Base-by-base conservation (phyloP, 1,140 invertebrate genomes). In the Drosophila tropicalis region DNA sequence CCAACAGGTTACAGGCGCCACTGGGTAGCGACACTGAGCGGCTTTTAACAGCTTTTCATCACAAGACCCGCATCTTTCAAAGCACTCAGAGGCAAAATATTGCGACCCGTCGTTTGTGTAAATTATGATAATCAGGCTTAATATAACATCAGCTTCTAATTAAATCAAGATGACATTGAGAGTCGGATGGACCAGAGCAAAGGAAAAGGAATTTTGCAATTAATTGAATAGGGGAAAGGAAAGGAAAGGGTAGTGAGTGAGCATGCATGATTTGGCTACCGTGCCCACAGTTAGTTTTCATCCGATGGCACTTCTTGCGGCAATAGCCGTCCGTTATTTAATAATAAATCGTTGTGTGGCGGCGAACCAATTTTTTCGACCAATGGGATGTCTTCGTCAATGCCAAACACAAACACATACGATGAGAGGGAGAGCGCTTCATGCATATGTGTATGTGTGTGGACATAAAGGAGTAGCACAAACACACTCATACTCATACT, bases 291-390 rank as follows among this genome's bases (percentile, higher is more conserved):
- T 51, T 51, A 51, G 17, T 51, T 51, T 51, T 51, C 10, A 10
- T 15, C 17, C 15, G 15, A 19, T 15, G 12, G n/a, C 19, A 22
- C 44, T 22, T 22, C 9, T 51, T 51, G 44, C 17, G 15, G 6
- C 15, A 47, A 17, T 19, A 47, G 44, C 44, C 44, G 44, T 51
- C 44, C 44, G 44, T 51, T 51, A 51, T 51, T 51, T 51, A 51
- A 51, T 51, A 51, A 51, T 51, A 51, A 51, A 51, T 51, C 44
- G 44, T 12, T 51, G 44, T 51, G 19, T 22, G 10, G 44, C 44
- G 17, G 17, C 19, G 19, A 51, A 19, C 17, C 5, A 51, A 36
- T 36, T 36, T 51, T 22, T 44, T 51, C 44, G 44, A 51, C 44
- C 44, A 51, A 51, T 51, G 44, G 44, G 44, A 51, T 6, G 44